Percentiles rank a stretch among this genome's conserved stretches.
Evolutionary conservation across 2,113 vertebrate species (phyloP).

Genomic region (Lasiurus cinereus): DNA sequence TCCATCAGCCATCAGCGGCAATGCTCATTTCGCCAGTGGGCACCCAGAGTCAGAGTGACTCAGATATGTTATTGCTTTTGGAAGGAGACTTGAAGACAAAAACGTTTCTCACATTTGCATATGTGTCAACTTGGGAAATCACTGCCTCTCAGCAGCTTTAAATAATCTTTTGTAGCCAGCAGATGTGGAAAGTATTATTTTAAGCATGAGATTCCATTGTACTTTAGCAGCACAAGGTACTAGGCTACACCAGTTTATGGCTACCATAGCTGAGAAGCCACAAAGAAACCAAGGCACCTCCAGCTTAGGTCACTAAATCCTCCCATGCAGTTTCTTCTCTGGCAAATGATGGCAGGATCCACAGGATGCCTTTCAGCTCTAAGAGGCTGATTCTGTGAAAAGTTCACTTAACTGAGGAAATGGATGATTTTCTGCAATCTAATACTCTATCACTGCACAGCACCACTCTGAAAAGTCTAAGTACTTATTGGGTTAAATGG

Average conservation of each 20-base stretch:
- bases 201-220: background rate
- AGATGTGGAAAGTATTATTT: slow-evolving; percentile 39
- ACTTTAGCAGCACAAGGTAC: background rate
- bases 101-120: slow-evolving; percentile 45
- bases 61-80: slow-evolving; percentile 43
- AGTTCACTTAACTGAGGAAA: background rate
- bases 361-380: background rate
- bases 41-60: slow-evolving; percentile 23
- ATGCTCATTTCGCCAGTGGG: background rate
- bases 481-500: background rate
- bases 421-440: background rate
- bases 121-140: slow-evolving; percentile 54
- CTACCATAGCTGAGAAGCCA: background rate
- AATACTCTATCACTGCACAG: background rate
- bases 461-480: background rate
- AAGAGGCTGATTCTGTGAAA: background rate
- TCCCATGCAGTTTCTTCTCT: background rate
- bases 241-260: too few relatives aligned
- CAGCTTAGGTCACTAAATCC: background rate
- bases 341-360: background rate
- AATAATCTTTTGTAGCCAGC: background rate
- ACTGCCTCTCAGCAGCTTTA: slow-evolving; percentile 41
- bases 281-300: background rate
- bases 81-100: slow-evolving; percentile 63
- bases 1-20: background rate